phyloP scores from a whole-genome alignment of 64 coral and sea anemone species.

The Catalaphyllia jardinei region DNA sequence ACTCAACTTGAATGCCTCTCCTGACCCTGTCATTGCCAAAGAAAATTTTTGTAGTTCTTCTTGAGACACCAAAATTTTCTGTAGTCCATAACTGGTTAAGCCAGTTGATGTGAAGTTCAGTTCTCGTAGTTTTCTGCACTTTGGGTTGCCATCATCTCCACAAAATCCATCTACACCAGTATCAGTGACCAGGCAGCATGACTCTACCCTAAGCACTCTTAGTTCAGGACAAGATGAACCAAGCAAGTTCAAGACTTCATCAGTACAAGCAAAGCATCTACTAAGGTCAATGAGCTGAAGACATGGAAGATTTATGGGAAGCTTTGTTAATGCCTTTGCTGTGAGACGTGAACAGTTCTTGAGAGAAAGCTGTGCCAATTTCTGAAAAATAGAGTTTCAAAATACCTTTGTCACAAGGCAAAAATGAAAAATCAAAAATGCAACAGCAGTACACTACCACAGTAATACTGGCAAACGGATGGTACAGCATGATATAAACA shows the following conservation, averaged over 20 bases:
- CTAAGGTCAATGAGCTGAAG: constrained; percentile 52
- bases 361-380: constrained; percentile 58
- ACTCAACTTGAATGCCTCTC: not conserved
- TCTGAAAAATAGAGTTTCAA: constrained; percentile 42
- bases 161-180: constrained; percentile 42
- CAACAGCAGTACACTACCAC: too few species aligned
- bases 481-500: too few species aligned
- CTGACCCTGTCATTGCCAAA: constrained; percentile 16
- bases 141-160: not conserved
- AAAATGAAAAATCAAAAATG: too few species aligned
- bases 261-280: constrained; percentile 24
- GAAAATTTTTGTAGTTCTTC: constrained; percentile 29
- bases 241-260: constrained; percentile 34
- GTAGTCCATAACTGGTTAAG: constrained; percentile 54
- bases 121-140: constrained; percentile 31
- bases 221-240: constrained; percentile 20
- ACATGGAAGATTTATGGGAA: constrained; percentile 40
- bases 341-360: constrained; percentile 74
- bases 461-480: too few species aligned
- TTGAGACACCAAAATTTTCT: constrained; percentile 27
- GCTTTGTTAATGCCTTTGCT: constrained; percentile 58
- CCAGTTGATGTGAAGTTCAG: constrained; percentile 60
- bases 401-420: not conserved
- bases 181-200: constrained; percentile 44
- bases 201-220: constrained; percentile 43